Conservation (phyloP, 2,797 vertebrate genomes). For the Calcarius lapponicus region DNA sequence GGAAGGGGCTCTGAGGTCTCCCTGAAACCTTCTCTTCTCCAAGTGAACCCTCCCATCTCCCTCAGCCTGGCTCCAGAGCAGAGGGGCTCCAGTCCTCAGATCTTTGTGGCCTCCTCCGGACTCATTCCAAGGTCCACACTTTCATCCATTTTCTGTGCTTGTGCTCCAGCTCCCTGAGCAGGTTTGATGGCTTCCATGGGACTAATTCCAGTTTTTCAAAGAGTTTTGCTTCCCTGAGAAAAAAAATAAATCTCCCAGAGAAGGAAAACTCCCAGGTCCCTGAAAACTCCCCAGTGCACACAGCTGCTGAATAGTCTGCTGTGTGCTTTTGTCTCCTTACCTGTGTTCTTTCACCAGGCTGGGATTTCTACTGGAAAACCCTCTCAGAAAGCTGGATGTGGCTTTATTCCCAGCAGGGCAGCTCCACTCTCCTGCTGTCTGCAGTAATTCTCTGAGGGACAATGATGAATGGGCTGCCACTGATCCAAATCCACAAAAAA, state of each 20-base stretch:
- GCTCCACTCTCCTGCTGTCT: not conserved
- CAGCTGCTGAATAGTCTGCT: not conserved
- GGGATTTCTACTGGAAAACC: not conserved
- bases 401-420: not conserved
- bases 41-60: accelerated
- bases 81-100: not conserved
- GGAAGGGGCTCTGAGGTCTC: not conserved
- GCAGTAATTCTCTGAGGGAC: not conserved
- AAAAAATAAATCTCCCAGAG: not conserved
- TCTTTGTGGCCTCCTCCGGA: not conserved
- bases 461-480: not conserved
- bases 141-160: not conserved
- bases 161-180: not conserved
- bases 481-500: not conserved
- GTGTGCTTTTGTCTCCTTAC: not conserved
- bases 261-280: not conserved
- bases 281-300: not conserved
- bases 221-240: accelerated
- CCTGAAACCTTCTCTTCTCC: not conserved
- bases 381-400: not conserved
- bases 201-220: not conserved
- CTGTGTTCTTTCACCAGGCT: not conserved
- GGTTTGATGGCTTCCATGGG: not conserved
- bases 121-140: not conserved
- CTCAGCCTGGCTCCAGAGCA: not conserved